Evolutionary conservation across 1,140 invertebrate genomes (phyloP).

Genomic region (Tribolium madens): DNA sequence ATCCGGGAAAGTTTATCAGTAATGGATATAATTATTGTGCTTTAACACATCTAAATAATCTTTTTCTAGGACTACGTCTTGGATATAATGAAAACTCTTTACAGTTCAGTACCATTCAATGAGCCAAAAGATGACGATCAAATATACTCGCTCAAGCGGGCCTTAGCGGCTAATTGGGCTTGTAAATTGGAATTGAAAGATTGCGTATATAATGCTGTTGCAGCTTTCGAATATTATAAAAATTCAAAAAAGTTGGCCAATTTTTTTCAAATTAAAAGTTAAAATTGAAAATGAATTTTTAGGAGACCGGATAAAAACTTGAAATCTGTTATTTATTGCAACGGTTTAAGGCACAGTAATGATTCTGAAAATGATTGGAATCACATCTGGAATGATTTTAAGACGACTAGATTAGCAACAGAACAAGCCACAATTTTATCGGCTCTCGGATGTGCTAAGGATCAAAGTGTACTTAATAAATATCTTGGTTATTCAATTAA

Average conservation of each 20-base stretch:
- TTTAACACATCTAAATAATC: background rate
- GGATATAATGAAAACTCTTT: conserved; percentile 29
- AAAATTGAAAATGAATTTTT: background rate
- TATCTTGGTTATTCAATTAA: background rate
- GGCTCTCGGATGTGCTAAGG: conserved; percentile 70
- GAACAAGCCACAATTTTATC: conserved; percentile 71
- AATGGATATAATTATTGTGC: conserved; percentile 54
- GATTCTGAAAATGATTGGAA: conserved; percentile 64
- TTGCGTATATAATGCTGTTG: conserved; percentile 65
- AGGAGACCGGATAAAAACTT: conserved; percentile 69
- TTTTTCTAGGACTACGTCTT: conserved; percentile 52
- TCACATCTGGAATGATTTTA: conserved; percentile 67
- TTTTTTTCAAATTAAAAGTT: background rate
- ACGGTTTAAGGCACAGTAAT: conserved; percentile 64
- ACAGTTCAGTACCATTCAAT: conserved; percentile 52
- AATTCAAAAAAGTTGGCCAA: background rate
- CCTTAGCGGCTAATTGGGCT: conserved; percentile 67
- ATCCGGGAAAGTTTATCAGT: conserved; percentile 49
- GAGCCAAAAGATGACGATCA: conserved; percentile 51
- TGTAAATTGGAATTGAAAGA: conserved; percentile 67
- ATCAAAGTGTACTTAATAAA: conserved; percentile 48
- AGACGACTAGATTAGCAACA: conserved; percentile 65
- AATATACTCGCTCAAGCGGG: conserved; percentile 63
- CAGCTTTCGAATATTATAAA: conserved; percentile 54
- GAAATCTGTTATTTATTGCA: conserved; percentile 72